phyloP scores from a whole-genome alignment of 2,888 invertebrate species.

The Imbricaverruca yamaguchii region DNA sequence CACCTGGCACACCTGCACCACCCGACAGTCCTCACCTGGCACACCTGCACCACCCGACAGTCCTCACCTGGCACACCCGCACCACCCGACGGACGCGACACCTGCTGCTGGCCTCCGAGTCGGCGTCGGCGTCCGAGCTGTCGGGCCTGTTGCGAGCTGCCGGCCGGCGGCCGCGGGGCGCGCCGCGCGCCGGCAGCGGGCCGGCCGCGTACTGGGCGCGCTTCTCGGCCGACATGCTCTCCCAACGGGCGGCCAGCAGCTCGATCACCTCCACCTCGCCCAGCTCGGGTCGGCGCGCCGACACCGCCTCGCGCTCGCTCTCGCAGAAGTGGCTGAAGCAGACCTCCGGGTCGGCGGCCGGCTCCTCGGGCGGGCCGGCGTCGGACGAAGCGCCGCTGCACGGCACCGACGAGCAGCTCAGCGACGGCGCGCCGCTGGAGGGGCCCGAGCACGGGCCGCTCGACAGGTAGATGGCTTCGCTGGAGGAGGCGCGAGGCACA shows the following conservation, averaged over 20 bases:
- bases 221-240: slow-evolving; percentile 42
- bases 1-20: too few relatives aligned
- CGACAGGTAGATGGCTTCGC: too few relatives aligned
- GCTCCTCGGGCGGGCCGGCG: neutral
- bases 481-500: too few relatives aligned
- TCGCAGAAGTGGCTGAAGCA: slow-evolving; percentile 18
- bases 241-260: slow-evolving; percentile 19
- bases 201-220: slow-evolving; percentile 58
- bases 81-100: neutral
- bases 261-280: slow-evolving; percentile 17
- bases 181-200: slow-evolving; percentile 60
- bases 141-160: neutral
- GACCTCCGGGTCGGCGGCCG: neutral
- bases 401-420: too few relatives aligned
- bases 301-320: neutral
- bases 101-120: neutral
- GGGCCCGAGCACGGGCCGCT: too few relatives aligned
- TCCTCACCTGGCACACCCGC: slow-evolving; percentile 6
- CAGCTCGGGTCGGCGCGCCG: slow-evolving; percentile 11
- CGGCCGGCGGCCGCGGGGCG: neutral
- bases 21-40: too few relatives aligned
- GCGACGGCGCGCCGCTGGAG: too few relatives aligned
- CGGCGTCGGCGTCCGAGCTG: slow-evolving; percentile 12
- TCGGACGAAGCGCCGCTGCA: neutral
- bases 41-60: too few relatives aligned